Conservation (phyloP, 2,888 invertebrate genomes). For the Thera britannica region DNA sequence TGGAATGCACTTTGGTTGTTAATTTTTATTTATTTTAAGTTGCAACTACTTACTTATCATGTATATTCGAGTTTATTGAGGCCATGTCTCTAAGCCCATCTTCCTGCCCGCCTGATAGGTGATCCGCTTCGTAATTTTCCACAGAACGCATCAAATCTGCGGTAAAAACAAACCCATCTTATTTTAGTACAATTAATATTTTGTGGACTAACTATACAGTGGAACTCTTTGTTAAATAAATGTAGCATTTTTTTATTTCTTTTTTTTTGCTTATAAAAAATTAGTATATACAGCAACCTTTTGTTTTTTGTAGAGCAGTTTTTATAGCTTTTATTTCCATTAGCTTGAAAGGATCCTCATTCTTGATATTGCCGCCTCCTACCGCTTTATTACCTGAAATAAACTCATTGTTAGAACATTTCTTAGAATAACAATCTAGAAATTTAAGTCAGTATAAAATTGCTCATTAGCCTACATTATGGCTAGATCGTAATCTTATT, state of each 20-base stretch:
- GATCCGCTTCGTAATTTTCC: slow-evolving; percentile 74
- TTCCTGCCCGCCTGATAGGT: slow-evolving; percentile 64
- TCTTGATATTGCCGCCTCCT: slow-evolving; percentile 66
- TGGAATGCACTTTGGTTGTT: no score
- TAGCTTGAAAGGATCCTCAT: slow-evolving; percentile 78
- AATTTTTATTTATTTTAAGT: neutral
- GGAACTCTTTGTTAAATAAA: no score
- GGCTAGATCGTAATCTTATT: no score
- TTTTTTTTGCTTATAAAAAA: no score
- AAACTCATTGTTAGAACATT: neutral
- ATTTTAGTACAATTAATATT: no score
- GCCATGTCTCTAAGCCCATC: slow-evolving; percentile 68
- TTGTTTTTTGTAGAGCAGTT: slow-evolving; percentile 78
- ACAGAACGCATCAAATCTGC: slow-evolving; percentile 80
- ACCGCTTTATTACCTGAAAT: slow-evolving; percentile 65
- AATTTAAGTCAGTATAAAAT: no score
- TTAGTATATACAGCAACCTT: slow-evolving; percentile 51
- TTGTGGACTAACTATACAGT: no score
- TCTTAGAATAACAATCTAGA: no score
- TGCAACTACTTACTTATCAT: slow-evolving; percentile 68
- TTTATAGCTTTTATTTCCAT: slow-evolving; percentile 82
- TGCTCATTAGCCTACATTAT: no score
- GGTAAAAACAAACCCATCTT: slow-evolving; percentile 6
- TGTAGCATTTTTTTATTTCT: no score
- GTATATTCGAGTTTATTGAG: slow-evolving; percentile 72